Base-by-base conservation (phyloP, 2,113 vertebrate species). In the Colossoma macropomum region DNA sequence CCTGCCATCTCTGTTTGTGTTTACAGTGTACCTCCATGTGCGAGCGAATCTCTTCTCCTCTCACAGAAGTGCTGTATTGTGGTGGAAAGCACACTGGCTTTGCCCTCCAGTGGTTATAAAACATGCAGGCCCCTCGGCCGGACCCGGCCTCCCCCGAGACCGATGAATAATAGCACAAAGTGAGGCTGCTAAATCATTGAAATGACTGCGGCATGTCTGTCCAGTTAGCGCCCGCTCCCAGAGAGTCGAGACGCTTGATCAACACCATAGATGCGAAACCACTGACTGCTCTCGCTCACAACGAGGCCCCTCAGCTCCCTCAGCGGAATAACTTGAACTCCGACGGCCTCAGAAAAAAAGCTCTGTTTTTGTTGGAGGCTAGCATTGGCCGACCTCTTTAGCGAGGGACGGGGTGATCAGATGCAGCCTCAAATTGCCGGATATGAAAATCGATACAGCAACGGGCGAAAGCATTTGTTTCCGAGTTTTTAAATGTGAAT, bases 91-190 rank as follows among this genome's bases (percentile, higher is more conserved):
- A 28, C 45, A 68, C 7, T 50, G 72, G 79, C 84, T 92, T 83
- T 90, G 91, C 87, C 90, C 88, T 90, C 87, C 91, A 92, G 90
- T 92, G 91, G 88, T 92, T 90, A 94, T 93, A 81, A 93, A 94
- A 93, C 89, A 93, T 93, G 89, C 83, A 94, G 85, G 79, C 85
- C 88, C 72, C 89, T 90, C 89, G 88, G 90, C 89, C 88, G 87
- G 89, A 92, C 89, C 88, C 82, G 82, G 74, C 88, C 84, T 91
- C 90, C 90, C 89, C 89, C 87, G 88, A 87, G 87, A 88, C 90
- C 87, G 85, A 92, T 93, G 88, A 93, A 93, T 94, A 93, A 93
- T 93, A 93, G 88, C 92, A 93, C 91, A 93, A 93, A 94, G 82
- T 76, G 59, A 73, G 89, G 84, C 88, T 92, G 87, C 88, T 94